These are phyloP conservation scores for Periophthalmus magnuspinnatus DNA, from an alignment of 2,797 vertebrate species.

Conservation along the genomic window DNA sequence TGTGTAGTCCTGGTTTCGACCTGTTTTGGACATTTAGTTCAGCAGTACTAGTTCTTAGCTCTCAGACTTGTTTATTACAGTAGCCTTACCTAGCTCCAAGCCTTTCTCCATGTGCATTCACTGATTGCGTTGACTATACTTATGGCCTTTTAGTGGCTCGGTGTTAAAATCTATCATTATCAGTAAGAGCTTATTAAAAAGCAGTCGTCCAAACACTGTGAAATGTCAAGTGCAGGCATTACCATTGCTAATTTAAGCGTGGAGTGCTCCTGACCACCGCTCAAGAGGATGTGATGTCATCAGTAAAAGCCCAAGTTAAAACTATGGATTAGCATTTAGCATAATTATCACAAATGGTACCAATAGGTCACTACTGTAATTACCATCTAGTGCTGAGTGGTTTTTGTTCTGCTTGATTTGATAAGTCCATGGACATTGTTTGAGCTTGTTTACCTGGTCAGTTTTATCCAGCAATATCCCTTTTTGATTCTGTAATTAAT, in stretches of 20 bases:
- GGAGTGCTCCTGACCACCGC: not conserved
- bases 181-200: slow-evolving; percentile 8
- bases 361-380: slow-evolving; percentile 2
- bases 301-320: slow-evolving; percentile 6
- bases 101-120: not conserved
- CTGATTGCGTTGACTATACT: not conserved
- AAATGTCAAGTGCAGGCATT: slow-evolving; percentile 9
- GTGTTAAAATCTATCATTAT: slow-evolving; percentile 9
- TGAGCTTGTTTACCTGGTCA: not conserved
- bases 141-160: not conserved
- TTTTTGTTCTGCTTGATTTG: slow-evolving; percentile 7
- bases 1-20: too few species aligned
- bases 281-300: not conserved
- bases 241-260: slow-evolving; percentile 7
- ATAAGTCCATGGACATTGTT: not conserved
- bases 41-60: too few species aligned
- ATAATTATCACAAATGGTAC: slow-evolving; percentile 5
- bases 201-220: slow-evolving; percentile 6
- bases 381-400: not conserved
- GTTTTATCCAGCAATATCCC: not conserved
- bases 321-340: not conserved
- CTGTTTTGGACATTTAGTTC: too few species aligned
- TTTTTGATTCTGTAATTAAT: too few species aligned
- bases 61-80: not conserved
- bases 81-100: not conserved